A percentile compares a stretch with the other conserved stretches of the same genome.
These are phyloP conservation scores for Hydrochoerus hydrochaeris DNA, from an alignment of 2,113 vertebrate genomes.

Conservation along the genomic window DNA sequence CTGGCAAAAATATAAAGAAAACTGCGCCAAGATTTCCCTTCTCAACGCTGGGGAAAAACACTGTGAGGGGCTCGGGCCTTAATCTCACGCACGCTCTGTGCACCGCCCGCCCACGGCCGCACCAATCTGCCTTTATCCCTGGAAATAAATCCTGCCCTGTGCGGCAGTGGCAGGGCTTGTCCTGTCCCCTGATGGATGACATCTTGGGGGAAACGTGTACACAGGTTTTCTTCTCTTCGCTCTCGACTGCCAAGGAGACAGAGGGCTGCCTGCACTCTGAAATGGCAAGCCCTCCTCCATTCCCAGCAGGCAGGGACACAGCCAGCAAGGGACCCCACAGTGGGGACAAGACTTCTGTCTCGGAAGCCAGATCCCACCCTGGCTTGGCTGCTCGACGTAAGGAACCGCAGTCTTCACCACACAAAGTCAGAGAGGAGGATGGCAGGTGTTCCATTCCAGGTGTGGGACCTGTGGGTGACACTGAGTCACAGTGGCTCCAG, in stretches of 20 bases:
- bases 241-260: neutral
- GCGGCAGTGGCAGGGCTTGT: fast-evolving
- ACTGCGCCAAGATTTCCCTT: neutral
- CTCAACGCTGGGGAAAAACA: neutral
- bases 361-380: neutral
- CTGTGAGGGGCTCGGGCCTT: neutral
- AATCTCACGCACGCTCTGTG: neutral
- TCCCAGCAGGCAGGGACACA: neutral
- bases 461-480: neutral
- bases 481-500: neutral
- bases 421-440: neutral
- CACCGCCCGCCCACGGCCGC: neutral
- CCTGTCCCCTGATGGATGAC: neutral
- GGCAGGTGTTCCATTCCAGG: neutral
- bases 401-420: neutral
- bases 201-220: neutral
- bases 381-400: neutral
- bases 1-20: neutral
- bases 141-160: neutral
- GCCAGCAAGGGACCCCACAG: fast-evolving
- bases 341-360: neutral
- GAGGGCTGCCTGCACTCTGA: neutral
- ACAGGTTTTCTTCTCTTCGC: neutral
- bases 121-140: neutral
- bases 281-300: neutral